Evolutionary conservation across 2,113 vertebrate genomes (phyloP), one percentile per base, ranked within the genome.

Genomic region (Boleophthalmus pectinirostris): DNA sequence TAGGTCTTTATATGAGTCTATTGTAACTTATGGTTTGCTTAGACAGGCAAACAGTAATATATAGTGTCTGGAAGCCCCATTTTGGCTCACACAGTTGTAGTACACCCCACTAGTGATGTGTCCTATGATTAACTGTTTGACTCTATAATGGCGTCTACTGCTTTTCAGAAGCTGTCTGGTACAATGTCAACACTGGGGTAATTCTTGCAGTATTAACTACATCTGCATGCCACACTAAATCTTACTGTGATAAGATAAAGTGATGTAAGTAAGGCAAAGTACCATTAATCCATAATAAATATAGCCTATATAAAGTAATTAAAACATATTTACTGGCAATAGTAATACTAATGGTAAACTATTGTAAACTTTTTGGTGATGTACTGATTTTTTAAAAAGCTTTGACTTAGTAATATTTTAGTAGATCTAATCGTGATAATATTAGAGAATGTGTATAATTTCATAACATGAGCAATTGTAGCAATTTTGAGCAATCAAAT

Each of bases 41-140:
- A 29, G 35, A 70, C 70, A 73, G 38, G 72, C 70, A 61, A 68
- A 67, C 56, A 5, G 70, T 65, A 23, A 77, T 33, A 20, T 23
- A 69, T 69, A 49, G 53, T 53, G 45, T 35, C 20, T 73, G 11
- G 65, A 14, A 18, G 14, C 24, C 15, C 24, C n/a, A 16, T 1
- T 2, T 43, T 68, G 35, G 24, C 54, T 3, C 66, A 71, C 64
- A 69, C 23, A 73, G 47, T 10, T 70, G 29, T 77, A 72, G 53
- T 73, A 64, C 7, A 49, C 2, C 51, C 47, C 33, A 35, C 67
- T 69, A 38, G 43, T 35, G 38, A 49, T 21, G 65, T 76, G 68
- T 70, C 68, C 49, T 47, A 46, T 79, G 69, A 79, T 73, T 43
- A 79, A 73, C 56, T 66, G 63, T 45, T n/a, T 21, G 13, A 24